These are phyloP conservation scores for Dipodomys ordii DNA, from an alignment of 2,113 vertebrate genomes.

Conservation along the genomic window DNA sequence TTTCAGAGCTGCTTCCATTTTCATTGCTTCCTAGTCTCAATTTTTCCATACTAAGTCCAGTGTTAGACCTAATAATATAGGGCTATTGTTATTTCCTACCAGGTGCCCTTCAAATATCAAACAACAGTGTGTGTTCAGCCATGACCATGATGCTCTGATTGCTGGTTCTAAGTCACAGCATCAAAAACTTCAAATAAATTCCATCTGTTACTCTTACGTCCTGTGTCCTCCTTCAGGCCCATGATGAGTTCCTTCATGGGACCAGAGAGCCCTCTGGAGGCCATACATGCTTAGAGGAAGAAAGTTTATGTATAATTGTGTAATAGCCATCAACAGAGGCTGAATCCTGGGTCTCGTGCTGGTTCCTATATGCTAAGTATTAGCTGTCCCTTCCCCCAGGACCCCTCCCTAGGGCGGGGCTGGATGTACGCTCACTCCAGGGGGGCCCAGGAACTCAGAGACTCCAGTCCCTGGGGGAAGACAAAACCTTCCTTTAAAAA, in stretches of 20 bases:
- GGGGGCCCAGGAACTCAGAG: no score
- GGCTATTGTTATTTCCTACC: background rate
- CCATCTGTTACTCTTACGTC: no score
- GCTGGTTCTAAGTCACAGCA: background rate
- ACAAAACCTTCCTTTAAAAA: background rate
- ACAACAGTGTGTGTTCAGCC: background rate
- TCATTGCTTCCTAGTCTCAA: background rate
- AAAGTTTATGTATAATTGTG: background rate
- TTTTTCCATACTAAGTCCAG: background rate
- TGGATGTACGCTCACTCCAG: background rate
- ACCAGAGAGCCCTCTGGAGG: background rate
- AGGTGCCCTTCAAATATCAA: background rate
- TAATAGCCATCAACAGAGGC: background rate
- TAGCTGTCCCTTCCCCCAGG: background rate
- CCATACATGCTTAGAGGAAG: background rate
- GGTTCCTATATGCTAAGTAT: background rate
- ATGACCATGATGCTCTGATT: background rate
- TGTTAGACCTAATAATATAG: background rate
- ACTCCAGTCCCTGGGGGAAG: background rate
- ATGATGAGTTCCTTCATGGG: background rate
- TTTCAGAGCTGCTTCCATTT: background rate
- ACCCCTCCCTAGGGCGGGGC: rapidly evolving
- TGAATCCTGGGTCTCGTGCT: background rate
- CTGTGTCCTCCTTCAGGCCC: background rate
- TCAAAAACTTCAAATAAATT: background rate